phyloP scores from a whole-genome alignment of 53 echinoderm and acorn worm species.

The Holothuria scabra region DNA sequence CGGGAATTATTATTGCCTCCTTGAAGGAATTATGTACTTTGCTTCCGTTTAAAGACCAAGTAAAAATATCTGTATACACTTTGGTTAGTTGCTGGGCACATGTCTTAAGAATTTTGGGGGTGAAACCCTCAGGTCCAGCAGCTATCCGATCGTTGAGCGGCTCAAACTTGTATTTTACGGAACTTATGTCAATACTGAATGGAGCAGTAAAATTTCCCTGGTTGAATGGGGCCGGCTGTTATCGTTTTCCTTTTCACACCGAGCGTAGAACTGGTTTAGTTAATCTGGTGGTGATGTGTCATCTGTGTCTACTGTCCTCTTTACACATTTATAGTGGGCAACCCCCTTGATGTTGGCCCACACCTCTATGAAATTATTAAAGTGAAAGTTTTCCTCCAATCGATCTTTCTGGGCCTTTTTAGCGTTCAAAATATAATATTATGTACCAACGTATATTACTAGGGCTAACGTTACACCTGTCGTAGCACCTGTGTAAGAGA shows the following conservation, averaged over 20 bases:
- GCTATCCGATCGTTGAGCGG: constrained; percentile 43
- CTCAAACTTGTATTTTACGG: constrained; percentile 15
- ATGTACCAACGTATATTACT: too few species aligned
- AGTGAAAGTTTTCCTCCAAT: too few species aligned
- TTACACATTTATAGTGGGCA: not conserved
- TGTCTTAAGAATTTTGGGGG: constrained; percentile 28
- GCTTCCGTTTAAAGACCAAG: too few species aligned
- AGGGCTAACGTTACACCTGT: too few species aligned
- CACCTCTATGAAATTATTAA: too few species aligned
- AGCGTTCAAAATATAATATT: too few species aligned
- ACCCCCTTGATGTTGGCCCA: too few species aligned
- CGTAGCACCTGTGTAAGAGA: too few species aligned
- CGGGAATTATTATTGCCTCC: too few species aligned
- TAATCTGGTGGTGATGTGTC: constrained; percentile 7
- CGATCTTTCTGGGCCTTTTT: too few species aligned
- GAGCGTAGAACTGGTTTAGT: constrained; percentile 51
- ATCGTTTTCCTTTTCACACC: constrained; percentile 47
- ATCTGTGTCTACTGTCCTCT: constrained; percentile 5
- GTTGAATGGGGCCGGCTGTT: constrained; percentile 14
- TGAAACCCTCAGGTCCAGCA: constrained; percentile 50
- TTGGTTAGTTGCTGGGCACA: constrained; percentile 7
- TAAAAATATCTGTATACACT: constrained; percentile 23
- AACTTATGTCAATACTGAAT: constrained; percentile 26
- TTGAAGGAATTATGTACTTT: too few species aligned
- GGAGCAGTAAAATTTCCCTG: constrained; percentile 17